Evolutionary conservation across 2,797 vertebrate genomes (phyloP).

Genomic region (Sebastes variabilis): DNA sequence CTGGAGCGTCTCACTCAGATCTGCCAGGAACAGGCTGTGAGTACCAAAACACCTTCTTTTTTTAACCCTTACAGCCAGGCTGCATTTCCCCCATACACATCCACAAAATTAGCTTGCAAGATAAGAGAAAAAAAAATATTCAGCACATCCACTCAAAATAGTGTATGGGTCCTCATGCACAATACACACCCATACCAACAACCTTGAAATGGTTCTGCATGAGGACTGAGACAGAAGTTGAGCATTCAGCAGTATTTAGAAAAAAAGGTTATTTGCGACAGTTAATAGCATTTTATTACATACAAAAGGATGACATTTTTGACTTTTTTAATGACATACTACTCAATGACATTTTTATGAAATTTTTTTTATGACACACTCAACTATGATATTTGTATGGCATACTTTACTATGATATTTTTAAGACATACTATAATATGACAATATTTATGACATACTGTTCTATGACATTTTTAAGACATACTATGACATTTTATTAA

Average conservation of each 20-base stretch:
- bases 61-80: not conserved
- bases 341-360: too few species aligned
- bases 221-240: not conserved
- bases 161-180: not conserved
- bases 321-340: too few species aligned
- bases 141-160: not conserved
- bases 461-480: too few species aligned
- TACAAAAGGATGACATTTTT: too few species aligned
- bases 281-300: fast-evolving
- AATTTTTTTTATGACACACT: too few species aligned
- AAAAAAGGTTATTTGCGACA: fast-evolving
- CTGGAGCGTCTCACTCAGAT: conserved; percentile 98
- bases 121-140: too few species aligned
- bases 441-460: too few species aligned
- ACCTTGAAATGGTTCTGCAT: not conserved
- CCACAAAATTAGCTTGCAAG: not conserved
- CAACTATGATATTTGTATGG: too few species aligned
- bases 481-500: too few species aligned
- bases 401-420: too few species aligned
- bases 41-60: conserved; percentile 41
- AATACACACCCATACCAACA: not conserved
- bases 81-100: not conserved
- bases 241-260: not conserved
- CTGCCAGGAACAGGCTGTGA: conserved; percentile 98
- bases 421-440: too few species aligned